These are phyloP conservation scores for Coturnix japonica DNA, from an alignment of 2,113 vertebrate genomes.

Conservation along the genomic window DNA sequence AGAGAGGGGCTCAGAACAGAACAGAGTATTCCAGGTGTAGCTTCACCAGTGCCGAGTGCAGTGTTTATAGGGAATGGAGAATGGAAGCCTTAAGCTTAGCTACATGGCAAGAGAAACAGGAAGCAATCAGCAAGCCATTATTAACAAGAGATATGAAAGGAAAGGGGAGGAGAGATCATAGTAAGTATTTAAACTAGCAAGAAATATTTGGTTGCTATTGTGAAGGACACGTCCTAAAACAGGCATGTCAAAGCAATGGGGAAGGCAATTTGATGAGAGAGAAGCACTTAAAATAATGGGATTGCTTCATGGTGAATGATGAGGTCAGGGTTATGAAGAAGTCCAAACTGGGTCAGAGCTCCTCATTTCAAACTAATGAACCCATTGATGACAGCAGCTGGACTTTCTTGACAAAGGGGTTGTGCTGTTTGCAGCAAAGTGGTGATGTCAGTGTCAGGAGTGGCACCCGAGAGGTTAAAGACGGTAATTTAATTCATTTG, in stretches of 20 bases:
- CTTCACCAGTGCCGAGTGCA: too few relatives aligned
- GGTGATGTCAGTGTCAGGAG: background rate
- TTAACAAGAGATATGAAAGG: background rate
- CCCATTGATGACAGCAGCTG: constrained; percentile 6
- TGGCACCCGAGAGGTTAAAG: background rate
- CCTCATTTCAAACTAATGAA: constrained; percentile 50
- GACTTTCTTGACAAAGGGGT: background rate
- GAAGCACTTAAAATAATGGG: constrained; percentile 30
- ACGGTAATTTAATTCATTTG: constrained; percentile 41
- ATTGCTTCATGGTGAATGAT: background rate
- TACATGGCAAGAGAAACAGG: background rate
- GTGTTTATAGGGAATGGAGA: accelerated
- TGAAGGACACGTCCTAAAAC: background rate
- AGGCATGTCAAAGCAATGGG: accelerated
- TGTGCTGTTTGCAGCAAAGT: background rate
- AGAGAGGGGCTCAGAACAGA: too few relatives aligned
- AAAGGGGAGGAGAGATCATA: background rate
- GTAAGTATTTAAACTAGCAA: background rate
- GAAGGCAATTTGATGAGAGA: background rate
- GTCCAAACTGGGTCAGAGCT: background rate
- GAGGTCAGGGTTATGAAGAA: constrained; percentile 36
- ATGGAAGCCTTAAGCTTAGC: background rate
- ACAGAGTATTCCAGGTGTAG: too few relatives aligned
- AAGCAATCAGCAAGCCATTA: background rate
- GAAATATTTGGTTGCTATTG: background rate